A percentile compares a stretch with the other conserved stretches of the same genome.
Evolutionary conservation across 2,888 invertebrate species (phyloP).

Genomic region (Athalia cordata): DNA sequence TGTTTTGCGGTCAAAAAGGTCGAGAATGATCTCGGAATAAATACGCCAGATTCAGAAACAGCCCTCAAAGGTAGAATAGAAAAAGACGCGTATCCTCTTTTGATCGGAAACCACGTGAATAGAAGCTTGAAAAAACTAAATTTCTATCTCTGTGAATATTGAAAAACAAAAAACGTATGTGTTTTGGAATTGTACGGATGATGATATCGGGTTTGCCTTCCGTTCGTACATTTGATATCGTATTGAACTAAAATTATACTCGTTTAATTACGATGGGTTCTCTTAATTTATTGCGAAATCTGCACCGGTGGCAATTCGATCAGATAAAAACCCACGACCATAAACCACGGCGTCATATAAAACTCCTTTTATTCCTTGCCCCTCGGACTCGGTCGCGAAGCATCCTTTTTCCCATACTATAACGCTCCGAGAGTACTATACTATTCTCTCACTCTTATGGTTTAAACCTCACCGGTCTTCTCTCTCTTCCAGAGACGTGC

Average conservation of each 20-base stretch:
- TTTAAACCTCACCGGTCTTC: slow-evolving; percentile 51
- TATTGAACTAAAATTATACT: slow-evolving; percentile 37
- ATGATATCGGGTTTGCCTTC: too few species aligned
- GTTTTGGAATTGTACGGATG: neutral
- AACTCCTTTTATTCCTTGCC: slow-evolving; percentile 63
- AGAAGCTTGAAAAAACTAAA: neutral
- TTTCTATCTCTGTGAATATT: neutral
- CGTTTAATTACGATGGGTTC: slow-evolving; percentile 66
- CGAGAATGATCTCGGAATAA: too few species aligned
- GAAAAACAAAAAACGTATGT: neutral
- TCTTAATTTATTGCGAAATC: slow-evolving; percentile 70
- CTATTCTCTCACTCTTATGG: slow-evolving; percentile 43
- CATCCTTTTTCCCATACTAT: slow-evolving; percentile 42
- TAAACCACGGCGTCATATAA: slow-evolving; percentile 70
- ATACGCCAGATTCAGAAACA: too few species aligned
- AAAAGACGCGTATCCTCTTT: neutral
- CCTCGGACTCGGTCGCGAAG: slow-evolving; percentile 42
- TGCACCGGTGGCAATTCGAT: slow-evolving; percentile 71
- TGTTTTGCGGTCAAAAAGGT: slow-evolving; percentile 56
- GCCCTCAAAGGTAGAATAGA: neutral
- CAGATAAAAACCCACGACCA: slow-evolving; percentile 69
- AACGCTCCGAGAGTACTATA: slow-evolving; percentile 5
- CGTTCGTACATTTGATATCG: neutral
- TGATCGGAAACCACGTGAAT: neutral
- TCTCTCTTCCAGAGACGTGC: slow-evolving; percentile 66